A percentile compares a stretch with the other conserved stretches of the same genome.
These are phyloP conservation scores for Pluvianellus socialis DNA, from an alignment of 2,113 vertebrate genomes.

Conservation along the genomic window DNA sequence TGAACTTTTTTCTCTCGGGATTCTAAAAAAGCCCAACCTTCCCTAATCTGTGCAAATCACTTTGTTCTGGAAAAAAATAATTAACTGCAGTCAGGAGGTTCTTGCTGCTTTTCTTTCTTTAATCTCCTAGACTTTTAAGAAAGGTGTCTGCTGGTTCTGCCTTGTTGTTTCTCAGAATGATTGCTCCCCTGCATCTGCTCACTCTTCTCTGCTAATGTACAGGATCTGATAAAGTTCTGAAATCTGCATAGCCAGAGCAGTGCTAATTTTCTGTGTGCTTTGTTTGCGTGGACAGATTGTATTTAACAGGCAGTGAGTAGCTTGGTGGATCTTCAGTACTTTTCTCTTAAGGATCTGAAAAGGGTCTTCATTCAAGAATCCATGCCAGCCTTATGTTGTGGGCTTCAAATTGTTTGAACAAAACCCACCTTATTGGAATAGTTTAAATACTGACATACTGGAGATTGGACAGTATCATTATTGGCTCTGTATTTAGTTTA, in stretches of 20 bases:
- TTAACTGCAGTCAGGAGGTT: not conserved
- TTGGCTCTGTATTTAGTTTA: not conserved
- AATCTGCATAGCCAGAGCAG: not conserved
- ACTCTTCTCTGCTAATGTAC: fast-evolving
- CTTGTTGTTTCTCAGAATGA: not conserved
- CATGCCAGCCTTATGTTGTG: fast-evolving
- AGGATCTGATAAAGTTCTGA: not conserved
- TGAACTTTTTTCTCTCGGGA: not conserved
- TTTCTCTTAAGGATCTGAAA: not conserved
- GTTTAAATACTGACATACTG: not conserved
- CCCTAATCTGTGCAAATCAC: not conserved
- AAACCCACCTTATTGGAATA: not conserved
- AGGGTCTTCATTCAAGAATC: not conserved
- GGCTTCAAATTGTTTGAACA: not conserved
- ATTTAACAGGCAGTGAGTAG: not conserved
- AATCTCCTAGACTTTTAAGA: not conserved
- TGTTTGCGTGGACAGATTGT: fast-evolving
- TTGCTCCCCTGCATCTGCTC: fast-evolving
- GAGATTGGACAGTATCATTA: not conserved
- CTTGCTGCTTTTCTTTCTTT: not conserved
- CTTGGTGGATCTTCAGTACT: not conserved
- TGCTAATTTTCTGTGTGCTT: not conserved
- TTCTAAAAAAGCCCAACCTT: not conserved
- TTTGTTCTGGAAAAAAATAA: not conserved
- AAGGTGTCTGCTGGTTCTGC: not conserved